Evolutionary conservation across 1,140 invertebrate genomes (phyloP).

Genomic region (Diorhabda elongata): DNA sequence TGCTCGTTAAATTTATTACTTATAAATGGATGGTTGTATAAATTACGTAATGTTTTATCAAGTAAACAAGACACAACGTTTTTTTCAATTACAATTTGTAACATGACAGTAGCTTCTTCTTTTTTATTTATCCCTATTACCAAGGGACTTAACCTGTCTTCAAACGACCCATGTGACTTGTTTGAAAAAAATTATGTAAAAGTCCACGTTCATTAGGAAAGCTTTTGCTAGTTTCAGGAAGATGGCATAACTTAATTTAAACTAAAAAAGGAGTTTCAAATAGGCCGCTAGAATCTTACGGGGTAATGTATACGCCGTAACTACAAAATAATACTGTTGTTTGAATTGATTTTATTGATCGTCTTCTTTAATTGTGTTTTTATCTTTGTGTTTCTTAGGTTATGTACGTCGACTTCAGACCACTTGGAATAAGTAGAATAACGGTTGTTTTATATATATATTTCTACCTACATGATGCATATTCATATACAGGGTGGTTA

Average conservation of each 20-base stretch:
- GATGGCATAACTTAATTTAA: slow-evolving; percentile 13
- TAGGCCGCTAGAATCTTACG: slow-evolving; percentile 7
- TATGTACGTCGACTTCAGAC: slow-evolving; percentile 10
- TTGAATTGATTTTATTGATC: slow-evolving; percentile 14
- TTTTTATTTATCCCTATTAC: neutral
- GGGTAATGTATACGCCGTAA: slow-evolving; percentile 7
- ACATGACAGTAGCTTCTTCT: neutral
- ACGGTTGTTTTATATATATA: neutral
- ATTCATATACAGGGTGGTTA: too few species aligned
- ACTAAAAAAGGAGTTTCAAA: slow-evolving; percentile 11
- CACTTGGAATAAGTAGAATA: neutral
- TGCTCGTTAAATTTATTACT: too few species aligned
- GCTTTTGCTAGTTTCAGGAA: neutral
- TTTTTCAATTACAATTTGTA: slow-evolving; percentile 10
- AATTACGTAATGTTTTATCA: too few species aligned
- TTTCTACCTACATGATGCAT: too few species aligned
- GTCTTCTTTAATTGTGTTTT: slow-evolving; percentile 8
- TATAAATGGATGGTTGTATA: too few species aligned
- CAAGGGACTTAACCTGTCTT: slow-evolving; percentile 10
- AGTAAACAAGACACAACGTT: neutral
- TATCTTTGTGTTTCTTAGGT: slow-evolving; percentile 5
- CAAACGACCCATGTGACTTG: neutral
- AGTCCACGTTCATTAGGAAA: slow-evolving; percentile 7
- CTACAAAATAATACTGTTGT: slow-evolving; percentile 10
- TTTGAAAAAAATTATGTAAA: slow-evolving; percentile 15